Conservation (phyloP, 2,888 invertebrate genomes). For the Leptopterna dolabrata region DNA sequence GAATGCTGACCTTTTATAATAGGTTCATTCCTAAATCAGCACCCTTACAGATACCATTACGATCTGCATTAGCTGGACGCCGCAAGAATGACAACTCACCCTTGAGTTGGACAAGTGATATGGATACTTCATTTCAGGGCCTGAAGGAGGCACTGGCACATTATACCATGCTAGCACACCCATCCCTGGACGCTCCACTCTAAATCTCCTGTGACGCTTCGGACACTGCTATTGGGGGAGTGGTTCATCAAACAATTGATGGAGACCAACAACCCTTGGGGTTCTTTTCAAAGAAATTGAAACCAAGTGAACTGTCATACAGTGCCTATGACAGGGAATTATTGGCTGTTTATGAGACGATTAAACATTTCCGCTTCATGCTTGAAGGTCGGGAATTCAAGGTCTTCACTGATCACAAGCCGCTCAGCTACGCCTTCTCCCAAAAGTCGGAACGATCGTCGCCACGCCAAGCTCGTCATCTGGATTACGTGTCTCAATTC, state of each 20-base stretch:
- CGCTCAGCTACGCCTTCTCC: constrained; percentile 31
- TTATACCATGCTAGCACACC: background rate
- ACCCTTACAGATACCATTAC: background rate
- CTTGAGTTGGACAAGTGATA: background rate
- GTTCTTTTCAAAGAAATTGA: constrained; percentile 58
- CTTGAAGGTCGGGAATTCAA: background rate
- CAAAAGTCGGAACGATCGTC: constrained; percentile 63
- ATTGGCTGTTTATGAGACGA: background rate
- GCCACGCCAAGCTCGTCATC: constrained; percentile 65
- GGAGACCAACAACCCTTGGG: constrained; percentile 59
- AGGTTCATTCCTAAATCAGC: constrained; percentile 66
- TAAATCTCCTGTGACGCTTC: constrained; percentile 50
- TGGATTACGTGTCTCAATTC: constrained; percentile 65
- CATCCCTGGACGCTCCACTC: constrained; percentile 64
- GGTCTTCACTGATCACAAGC: background rate
- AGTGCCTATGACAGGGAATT: background rate
- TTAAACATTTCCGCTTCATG: background rate
- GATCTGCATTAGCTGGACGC: background rate
- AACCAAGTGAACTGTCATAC: constrained; percentile 61
- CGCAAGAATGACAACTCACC: background rate
- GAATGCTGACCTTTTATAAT: constrained; percentile 66
- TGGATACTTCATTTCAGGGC: background rate
- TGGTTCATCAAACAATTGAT: constrained; percentile 48
- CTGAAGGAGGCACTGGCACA: background rate
- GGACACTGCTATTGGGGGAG: constrained; percentile 21